Evolutionary conservation across 2,888 invertebrate genomes (phyloP), one percentile per base, ranked within the genome.

Genomic region (Meloe dianella): DNA sequence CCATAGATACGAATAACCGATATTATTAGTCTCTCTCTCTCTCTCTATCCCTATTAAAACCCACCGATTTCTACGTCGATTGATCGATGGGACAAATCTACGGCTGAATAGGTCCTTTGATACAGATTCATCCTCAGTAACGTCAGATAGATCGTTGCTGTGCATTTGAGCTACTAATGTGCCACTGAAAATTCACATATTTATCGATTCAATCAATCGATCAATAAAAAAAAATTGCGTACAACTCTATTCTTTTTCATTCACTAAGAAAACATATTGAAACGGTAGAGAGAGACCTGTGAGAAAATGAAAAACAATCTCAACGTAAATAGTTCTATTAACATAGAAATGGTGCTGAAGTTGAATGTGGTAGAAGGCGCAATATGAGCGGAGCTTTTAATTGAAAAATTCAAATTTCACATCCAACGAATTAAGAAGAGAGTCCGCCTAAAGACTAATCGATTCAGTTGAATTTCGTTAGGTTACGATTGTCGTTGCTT

Each of bases 101-200:
- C 27, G 54, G 24, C 10, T 54, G 54, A 12, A 54, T 54, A 14
- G 14, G 24, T n/a, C 54, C 54, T 54, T 54, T 54, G 54, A 54
- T 54, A 14, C 14, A 27, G 7, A n/a, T 54, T n/a, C n/a, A 10
- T 54, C 54, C n/a, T 7, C 27, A 54, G 27, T 54, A 27, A 54
- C 54, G 54, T 54, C 54, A 54, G 2, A 14, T 7, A 22, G 22
- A 24, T 51, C 10, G 51, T 22, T 24, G 10, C 27, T 54, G 12
- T 24, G 35, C 35, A 35, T 35, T 35, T 35, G n/a, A 14, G 54
- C 14, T 14, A 1, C 9, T 54, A 24, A 24, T 54, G 6, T 54
- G 14, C n/a, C 14, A 24, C 2, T 54, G 14, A 27, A 54, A 54
- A 27, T 27, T 27, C 24, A 7, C 27, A n/a, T 12, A 3, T 47